phyloP scores from a whole-genome alignment of 2,113 vertebrate species.

The Halichoerus grypus region DNA sequence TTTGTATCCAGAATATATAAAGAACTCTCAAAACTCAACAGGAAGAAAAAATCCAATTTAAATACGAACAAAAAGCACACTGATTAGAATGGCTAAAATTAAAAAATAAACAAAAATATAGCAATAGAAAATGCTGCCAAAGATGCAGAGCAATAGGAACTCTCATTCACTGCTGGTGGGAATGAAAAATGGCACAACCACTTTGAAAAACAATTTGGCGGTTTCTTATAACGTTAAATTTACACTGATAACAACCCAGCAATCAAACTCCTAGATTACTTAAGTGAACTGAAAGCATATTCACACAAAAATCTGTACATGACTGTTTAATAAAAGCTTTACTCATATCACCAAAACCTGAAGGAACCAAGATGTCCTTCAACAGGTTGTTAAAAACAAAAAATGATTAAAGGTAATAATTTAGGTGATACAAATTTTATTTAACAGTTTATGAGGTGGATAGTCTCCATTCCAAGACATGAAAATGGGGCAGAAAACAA shows the following conservation, averaged over 20 bases:
- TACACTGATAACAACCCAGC: background rate
- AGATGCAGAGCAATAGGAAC: background rate
- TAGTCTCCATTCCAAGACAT: background rate
- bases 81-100: background rate
- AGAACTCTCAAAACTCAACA: background rate
- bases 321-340: background rate
- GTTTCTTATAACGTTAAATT: background rate
- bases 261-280: background rate
- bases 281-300: background rate
- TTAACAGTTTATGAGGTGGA: background rate
- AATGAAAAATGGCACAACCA: background rate
- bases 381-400: background rate
- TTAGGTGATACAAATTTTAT: background rate
- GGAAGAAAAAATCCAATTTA: background rate
- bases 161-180: background rate
- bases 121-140: background rate
- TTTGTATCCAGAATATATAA: background rate
- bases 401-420: background rate
- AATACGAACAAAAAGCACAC: background rate
- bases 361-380: background rate
- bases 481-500: background rate
- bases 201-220: background rate
- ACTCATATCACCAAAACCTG: background rate
- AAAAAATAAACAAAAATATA: background rate
- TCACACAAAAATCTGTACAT: background rate